phyloP scores from a whole-genome alignment of 2,113 vertebrate species.

The Alosa alosa region DNA sequence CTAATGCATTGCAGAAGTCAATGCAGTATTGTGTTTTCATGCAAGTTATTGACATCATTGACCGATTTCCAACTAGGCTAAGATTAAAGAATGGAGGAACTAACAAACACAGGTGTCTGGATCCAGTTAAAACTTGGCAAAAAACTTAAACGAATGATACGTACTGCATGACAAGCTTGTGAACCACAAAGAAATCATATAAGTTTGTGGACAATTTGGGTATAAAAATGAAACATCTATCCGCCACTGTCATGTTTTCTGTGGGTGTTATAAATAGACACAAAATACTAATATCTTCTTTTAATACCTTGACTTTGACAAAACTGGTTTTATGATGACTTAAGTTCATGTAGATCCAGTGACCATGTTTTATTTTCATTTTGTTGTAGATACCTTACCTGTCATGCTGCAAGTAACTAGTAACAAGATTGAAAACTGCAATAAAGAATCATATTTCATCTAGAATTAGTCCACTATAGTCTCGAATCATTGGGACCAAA shows the following conservation, averaged over 20 bases:
- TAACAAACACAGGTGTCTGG: slow-evolving; percentile 56
- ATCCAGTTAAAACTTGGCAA: slow-evolving; percentile 37
- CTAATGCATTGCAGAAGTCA: slow-evolving; percentile 57
- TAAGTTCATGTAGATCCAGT: slow-evolving; percentile 6
- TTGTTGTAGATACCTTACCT: slow-evolving; percentile 8
- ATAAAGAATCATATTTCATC: slow-evolving; percentile 6
- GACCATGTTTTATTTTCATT: not conserved
- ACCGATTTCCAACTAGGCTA: slow-evolving; percentile 47
- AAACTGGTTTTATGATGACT: not conserved
- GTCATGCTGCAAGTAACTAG: slow-evolving; percentile 8
- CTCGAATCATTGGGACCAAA: not conserved
- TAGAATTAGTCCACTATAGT: slow-evolving; percentile 18
- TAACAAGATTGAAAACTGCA: slow-evolving; percentile 3
- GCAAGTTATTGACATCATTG: slow-evolving; percentile 57
- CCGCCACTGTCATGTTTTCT: not conserved
- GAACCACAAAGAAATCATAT: not conserved
- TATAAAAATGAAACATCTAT: slow-evolving; percentile 16
- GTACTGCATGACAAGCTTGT: not conserved
- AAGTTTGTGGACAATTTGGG: not conserved
- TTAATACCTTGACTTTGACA: slow-evolving; percentile 3
- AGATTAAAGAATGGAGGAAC: slow-evolving; percentile 51
- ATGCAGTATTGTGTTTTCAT: slow-evolving; percentile 59
- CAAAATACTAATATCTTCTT: not conserved
- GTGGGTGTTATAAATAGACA: not conserved
- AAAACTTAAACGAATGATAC: slow-evolving; percentile 17